Base-by-base conservation (phyloP, 2,797 vertebrate genomes). In the Clarias platycephalus region DNA sequence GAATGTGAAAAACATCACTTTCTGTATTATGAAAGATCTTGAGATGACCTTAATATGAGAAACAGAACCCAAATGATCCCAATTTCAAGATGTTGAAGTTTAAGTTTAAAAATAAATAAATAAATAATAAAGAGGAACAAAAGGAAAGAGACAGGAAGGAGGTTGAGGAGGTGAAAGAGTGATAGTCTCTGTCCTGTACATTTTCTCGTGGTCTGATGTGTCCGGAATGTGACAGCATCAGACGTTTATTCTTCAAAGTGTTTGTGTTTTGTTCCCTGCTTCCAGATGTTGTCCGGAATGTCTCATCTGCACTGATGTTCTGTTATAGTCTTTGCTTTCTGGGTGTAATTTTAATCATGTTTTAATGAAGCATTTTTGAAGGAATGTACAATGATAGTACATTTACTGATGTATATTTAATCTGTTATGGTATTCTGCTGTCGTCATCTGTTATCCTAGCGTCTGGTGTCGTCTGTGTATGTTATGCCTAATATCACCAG, bases 231-330 rank as follows among this genome's bases (percentile, higher is more conserved):
- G 62, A 62, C 53, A 18, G 49, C 64, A 58, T 84, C 83, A 80
- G 37, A 80, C 67, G n/a, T 62, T 34, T 18, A 28, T n/a, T 81
- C 63, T 85, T 85, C 64, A 83, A 74, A 86, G 86, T 1, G 28
- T 57, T 40, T 60, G 34, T 55, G 34, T 68, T 80, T 82, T 76
- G 58, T 82, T 83, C 64, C 60, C 62, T 34, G 28, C 84, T 78
- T 84, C 84, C 71, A 84, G 82, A 88, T 84, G 84, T 81, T 62
- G 67, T 37, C 31, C 49, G 44, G 8, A 15, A 3, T 20, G 55
- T 53, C 53, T 72, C 81, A 79, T 76, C 63, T 71, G 40, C 66
- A 79, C 80, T 24, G 28, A 15, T 68, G 34, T 71, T 7, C 37
- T 44, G 40, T 85, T 63, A 68, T 63, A 76, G 78, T 60, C 70